phyloP scores from a whole-genome alignment of 2,113 vertebrate species.

The Irena cyanogastra region DNA sequence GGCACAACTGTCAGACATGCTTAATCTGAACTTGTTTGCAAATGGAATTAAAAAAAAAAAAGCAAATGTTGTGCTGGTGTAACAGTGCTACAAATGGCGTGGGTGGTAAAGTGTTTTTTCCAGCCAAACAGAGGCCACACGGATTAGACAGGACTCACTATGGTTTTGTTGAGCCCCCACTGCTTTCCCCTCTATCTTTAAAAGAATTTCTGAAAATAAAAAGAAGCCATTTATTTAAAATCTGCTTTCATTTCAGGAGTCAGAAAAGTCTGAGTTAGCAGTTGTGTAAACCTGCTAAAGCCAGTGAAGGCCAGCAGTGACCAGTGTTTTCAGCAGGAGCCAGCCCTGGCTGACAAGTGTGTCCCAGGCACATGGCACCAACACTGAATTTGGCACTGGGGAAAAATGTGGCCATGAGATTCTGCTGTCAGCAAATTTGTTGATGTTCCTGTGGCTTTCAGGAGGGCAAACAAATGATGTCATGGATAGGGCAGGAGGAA shows the following conservation, averaged over 20 bases:
- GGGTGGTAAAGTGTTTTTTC: neutral
- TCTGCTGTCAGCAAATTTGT: neutral
- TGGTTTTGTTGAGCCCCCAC: neutral
- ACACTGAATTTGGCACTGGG: neutral
- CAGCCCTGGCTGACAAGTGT: neutral
- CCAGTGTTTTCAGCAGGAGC: neutral
- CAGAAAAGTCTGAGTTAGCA: neutral
- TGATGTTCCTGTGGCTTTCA: neutral
- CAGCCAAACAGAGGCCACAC: neutral
- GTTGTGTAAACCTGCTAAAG: neutral
- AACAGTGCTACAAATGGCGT: neutral
- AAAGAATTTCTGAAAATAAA: neutral
- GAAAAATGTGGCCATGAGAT: neutral
- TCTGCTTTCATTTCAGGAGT: neutral
- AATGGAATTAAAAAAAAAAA: neutral
- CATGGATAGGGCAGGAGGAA: neutral
- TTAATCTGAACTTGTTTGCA: neutral
- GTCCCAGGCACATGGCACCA: neutral
- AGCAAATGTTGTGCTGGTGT: neutral
- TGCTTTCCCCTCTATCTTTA: neutral
- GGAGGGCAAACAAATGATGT: neutral
- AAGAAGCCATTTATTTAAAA: neutral
- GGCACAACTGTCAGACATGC: neutral
- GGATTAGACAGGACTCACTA: neutral
- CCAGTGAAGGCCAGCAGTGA: neutral